Percentiles rank a stretch among this genome's conserved stretches.
These are phyloP conservation scores for Meandrusa payeni DNA, from an alignment of 2,888 invertebrate species.

Conservation along the genomic window DNA sequence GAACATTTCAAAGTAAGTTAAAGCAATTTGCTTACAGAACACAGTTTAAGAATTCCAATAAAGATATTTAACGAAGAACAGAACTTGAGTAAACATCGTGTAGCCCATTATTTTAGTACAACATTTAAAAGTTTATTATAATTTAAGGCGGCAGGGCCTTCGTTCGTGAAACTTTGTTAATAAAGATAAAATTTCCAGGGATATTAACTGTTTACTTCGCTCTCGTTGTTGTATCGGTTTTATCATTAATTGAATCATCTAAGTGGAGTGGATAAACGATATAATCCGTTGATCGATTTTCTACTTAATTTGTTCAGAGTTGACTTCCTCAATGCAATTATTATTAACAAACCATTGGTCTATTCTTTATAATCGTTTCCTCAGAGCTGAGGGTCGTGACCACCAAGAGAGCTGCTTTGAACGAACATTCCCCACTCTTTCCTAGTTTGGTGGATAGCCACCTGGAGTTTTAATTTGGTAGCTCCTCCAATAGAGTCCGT, in stretches of 20 bases:
- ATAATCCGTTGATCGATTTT: conserved; percentile 11
- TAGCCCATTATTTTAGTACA: conserved; percentile 17
- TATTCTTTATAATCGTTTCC: too few relatives aligned
- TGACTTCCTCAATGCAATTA: too few relatives aligned
- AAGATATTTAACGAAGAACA: conserved; percentile 14
- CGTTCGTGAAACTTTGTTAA: conserved; percentile 17
- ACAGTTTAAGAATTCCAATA: conserved; percentile 15
- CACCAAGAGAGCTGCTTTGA: too few relatives aligned
- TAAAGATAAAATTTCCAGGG: conserved; percentile 14
- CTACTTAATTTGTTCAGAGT: conserved; percentile 6
- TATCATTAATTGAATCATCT: conserved; percentile 16
- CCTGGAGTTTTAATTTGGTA: too few relatives aligned
- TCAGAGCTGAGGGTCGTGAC: too few relatives aligned
- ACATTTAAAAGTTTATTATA: conserved; percentile 22
- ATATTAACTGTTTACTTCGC: conserved; percentile 15
- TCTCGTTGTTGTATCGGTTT: neutral
- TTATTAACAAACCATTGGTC: too few relatives aligned
- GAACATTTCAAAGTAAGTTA: too few relatives aligned
- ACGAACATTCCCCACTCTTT: too few relatives aligned
- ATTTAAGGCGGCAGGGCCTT: conserved; percentile 12
- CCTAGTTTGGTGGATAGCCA: too few relatives aligned
- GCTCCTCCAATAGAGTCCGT: too few relatives aligned
- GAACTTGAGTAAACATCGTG: conserved; percentile 15
- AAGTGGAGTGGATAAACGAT: neutral
- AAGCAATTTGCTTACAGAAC: neutral